Evolutionary conservation across 2,888 invertebrate species (phyloP).

Genomic region (Panopea generosa): DNA sequence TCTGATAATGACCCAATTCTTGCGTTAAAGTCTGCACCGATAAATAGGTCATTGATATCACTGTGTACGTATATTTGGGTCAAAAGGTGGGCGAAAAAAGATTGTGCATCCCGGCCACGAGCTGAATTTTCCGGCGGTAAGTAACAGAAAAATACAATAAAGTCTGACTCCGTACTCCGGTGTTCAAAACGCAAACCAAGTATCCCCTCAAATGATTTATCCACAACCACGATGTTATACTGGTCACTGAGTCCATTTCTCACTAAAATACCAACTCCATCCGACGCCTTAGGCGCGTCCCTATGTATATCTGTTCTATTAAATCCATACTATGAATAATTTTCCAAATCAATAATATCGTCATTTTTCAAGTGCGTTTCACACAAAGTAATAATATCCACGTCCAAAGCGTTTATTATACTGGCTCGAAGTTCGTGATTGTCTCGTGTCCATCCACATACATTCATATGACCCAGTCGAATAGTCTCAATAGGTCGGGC

Average conservation of each 20-base stretch:
- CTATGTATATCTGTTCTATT: conserved; percentile 26
- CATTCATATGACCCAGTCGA: conserved; percentile 45
- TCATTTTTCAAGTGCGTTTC: conserved; percentile 38
- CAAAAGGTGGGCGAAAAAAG: conserved; percentile 31
- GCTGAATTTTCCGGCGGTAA: conserved; percentile 30
- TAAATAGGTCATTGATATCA: conserved; percentile 25
- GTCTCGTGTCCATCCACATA: conserved; percentile 54
- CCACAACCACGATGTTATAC: conserved; percentile 21
- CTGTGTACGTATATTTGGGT: conserved; percentile 28
- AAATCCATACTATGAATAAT: conserved; percentile 39
- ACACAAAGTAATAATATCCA: conserved; percentile 39
- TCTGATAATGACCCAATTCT: conserved; percentile 35
- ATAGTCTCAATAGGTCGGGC: conserved; percentile 23
- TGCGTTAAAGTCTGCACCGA: conserved; percentile 38
- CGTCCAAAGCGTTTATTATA: conserved; percentile 31
- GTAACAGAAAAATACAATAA: conserved; percentile 15
- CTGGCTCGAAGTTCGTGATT: conserved; percentile 25
- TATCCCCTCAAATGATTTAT: conserved; percentile 39
- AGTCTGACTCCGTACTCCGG: not conserved
- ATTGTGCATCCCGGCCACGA: conserved; percentile 37
- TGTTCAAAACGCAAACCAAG: conserved; percentile 25
- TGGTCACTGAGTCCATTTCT: conserved; percentile 12
- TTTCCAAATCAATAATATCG: conserved; percentile 14
- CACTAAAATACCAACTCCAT: conserved; percentile 44
- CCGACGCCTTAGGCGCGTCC: conserved; percentile 46